Conservation (phyloP, 2,113 vertebrate genomes). For the Urocynchramus pylzowi region DNA sequence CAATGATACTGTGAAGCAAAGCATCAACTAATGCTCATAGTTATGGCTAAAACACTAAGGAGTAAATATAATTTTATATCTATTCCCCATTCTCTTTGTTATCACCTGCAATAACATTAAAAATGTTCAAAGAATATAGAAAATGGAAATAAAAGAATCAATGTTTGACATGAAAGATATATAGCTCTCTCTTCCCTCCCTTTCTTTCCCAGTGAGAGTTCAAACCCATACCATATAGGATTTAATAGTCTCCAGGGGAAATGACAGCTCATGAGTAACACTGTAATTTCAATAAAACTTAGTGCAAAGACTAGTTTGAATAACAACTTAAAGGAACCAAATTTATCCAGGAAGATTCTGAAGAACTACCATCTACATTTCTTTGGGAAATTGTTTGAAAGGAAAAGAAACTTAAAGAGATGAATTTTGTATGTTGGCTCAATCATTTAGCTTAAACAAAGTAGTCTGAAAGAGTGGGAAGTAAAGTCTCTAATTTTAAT, state of each 20-base stretch:
- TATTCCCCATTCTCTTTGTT: neutral
- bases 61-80: neutral
- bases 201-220: conserved; percentile 10
- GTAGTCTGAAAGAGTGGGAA: neutral
- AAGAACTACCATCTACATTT: neutral
- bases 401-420: neutral
- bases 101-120: conserved; percentile 1
- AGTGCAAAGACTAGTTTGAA: neutral
- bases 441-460: neutral
- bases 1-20: neutral
- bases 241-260: neutral
- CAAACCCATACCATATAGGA: neutral
- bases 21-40: neutral
- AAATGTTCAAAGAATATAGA: conserved; percentile 28
- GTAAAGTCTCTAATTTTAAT: neutral
- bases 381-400: neutral
- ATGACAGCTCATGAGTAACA: neutral
- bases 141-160: conserved; percentile 40
- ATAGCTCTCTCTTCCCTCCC: neutral
- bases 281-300: conserved; percentile 27
- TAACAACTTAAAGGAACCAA: neutral
- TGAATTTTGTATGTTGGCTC: neutral
- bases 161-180: neutral
- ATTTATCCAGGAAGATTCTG: neutral
- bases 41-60: neutral